Base-by-base conservation (phyloP, 2,888 invertebrate species). In the Smittia sp. region DNA sequence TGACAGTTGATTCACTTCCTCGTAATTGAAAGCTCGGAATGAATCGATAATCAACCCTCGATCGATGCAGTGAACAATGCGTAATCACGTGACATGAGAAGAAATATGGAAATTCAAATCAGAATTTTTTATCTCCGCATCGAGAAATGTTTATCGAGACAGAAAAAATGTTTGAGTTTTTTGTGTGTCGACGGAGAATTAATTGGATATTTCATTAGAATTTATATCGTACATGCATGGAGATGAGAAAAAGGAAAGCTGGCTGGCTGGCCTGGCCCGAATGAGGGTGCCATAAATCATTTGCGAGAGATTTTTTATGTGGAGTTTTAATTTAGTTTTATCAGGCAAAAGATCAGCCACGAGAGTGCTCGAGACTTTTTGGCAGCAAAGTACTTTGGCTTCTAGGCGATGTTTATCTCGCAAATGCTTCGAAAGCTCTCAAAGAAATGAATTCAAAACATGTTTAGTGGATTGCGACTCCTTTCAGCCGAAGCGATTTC, bases 121-220 rank as follows among this genome's bases (percentile, higher is more conserved):
- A 18, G 58, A 58, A 13, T 58, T 58, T 58, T 58, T 58, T 58
- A 58, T 58, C 18, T 58, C 58, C 22, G n/a, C n/a, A 22, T 22
- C 58, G 22, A 2, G 46, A 46, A 46, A 58, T 58, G 58, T 22
- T 46, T 46, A n/a, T n/a, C 11, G 11, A 46, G 22, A 22, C 58
- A 18, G 58, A 58, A 22, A 58, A 58, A 58, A 18, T 58, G 58
- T 58, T 58, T 58, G 22, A 13, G 13, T 58, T 58, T 22, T 46
- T 15, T 32, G 32, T 32, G 32, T 6, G 15, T 46, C 15, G 46
- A 46, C 27, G 18, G 32, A 25, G 20, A 58, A 58, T 58, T 58
- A 58, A 58, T 65, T 66, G 66, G 38, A 39, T 32, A 39, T n/a
- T 66, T 38, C 32, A 66, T 38, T 58, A 58, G 22, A 58, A 58